Conservation (phyloP, 1,140 invertebrate genomes). For the Caerostris extrusa region DNA sequence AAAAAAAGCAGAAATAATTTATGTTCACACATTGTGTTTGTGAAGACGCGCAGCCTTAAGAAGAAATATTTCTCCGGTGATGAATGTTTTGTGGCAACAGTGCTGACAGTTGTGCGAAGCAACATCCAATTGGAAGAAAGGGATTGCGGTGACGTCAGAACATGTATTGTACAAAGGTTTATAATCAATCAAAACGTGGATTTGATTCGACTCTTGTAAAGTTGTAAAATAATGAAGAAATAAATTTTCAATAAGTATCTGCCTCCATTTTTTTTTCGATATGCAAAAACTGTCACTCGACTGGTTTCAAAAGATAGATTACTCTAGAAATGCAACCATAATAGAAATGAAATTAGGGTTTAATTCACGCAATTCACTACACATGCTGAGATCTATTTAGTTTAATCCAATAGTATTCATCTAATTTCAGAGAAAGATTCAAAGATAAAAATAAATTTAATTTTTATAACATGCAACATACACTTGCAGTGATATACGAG, state of each 20-base stretch:
- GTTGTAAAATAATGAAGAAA: conserved; percentile 74
- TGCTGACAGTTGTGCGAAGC: conserved; percentile 16
- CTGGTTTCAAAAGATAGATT: background rate
- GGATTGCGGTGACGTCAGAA: conserved; percentile 26
- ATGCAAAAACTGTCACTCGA: background rate
- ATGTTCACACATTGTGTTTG: conserved; percentile 7
- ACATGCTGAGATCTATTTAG: no score
- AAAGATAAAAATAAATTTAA: no score
- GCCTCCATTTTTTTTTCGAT: background rate
- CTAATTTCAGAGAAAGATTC: no score
- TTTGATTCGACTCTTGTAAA: conserved; percentile 67
- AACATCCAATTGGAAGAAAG: conserved; percentile 29
- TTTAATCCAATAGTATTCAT: no score
- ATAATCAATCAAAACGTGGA: conserved; percentile 55
- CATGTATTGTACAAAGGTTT: conserved; percentile 47
- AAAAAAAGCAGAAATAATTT: background rate
- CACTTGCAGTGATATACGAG: no score
- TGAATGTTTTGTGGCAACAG: conserved; percentile 29
- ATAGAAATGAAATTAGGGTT: no score
- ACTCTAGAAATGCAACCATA: background rate
- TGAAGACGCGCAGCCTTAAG: background rate
- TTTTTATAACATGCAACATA: no score
- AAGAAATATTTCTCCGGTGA: conserved; percentile 8
- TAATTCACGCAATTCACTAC: no score
- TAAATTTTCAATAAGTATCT: conserved; percentile 71